phyloP scores from a whole-genome alignment of 1,140 invertebrate species.

The Brachionus paranguensis region DNA sequence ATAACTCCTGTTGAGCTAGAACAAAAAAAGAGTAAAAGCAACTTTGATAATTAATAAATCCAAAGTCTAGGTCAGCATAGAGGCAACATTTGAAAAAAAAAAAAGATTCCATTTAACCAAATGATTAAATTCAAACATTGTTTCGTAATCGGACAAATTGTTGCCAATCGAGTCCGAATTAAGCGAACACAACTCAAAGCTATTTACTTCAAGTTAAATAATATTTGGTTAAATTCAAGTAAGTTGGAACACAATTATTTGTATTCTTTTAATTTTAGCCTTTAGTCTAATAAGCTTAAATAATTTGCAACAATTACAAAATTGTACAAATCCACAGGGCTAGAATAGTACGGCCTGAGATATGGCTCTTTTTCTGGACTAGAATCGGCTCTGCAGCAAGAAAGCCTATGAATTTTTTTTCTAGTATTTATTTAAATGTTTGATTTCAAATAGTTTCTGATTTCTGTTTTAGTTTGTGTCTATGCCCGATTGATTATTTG shows the following conservation, averaged over 20 bases:
- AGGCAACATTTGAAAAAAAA: neutral
- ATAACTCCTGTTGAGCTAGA: neutral
- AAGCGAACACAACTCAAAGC: neutral
- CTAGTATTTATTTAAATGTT: neutral
- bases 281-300: neutral
- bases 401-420: neutral
- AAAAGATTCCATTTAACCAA: neutral
- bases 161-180: neutral
- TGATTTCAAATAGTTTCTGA: neutral
- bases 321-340: neutral
- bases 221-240: neutral
- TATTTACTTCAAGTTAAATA: neutral
- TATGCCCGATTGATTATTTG: conserved; percentile 21
- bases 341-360: neutral
- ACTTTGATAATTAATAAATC: neutral
- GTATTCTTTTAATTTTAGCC: neutral
- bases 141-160: neutral
- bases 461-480: conserved; percentile 23
- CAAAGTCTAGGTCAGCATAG: neutral
- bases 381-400: neutral
- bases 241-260: neutral
- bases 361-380: neutral
- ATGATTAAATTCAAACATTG: neutral
- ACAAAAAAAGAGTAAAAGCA: neutral
- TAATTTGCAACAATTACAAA: neutral